Evolutionary conservation across 2,888 invertebrate species (phyloP), one percentile per base, ranked within the genome.

Genomic region (Pandemis heparana): DNA sequence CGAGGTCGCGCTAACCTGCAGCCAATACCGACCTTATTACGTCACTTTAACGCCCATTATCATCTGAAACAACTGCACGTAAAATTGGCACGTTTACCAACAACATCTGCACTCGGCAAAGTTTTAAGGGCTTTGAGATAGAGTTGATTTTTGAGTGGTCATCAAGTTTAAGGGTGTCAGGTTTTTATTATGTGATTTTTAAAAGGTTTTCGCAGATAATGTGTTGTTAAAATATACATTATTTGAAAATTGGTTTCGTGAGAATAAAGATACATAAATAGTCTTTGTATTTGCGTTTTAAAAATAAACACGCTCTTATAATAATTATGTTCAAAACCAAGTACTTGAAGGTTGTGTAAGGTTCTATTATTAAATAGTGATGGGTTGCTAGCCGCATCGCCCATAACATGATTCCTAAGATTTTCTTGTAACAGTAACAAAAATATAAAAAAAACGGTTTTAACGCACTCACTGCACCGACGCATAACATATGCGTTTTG

Each of bases 1-100:
- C 80, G 81, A 85, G 84, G 84, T 77, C 82, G 76, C 41, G 32
- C 73, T 70, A 51, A 76, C 75, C 77, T 77, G 75, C 71, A 67
- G 65, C 61, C 68, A 56, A 65, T 60, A 32, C 70, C 65, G 69
- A 71, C 76, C 75, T 81, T 81, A 81, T 79, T 66, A 41, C 60
- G 48, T 48, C 12, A 18, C 7, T 0, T 75, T 75, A 81, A 75
- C 72, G 77, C 70, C 76, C 56, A 79, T 77, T 78, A 80, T 79
- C 76, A 77, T 74, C 53, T 53, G 46, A 18, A 62, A 53, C 1
- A 62, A 46, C 60, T 7, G 41, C 51, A 71, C 23, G 65, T 38
- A n/a, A 51, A 62, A 62, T 18, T 38, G 7, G 46, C 53, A 10
- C 4, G n/a, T 6, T 1, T n/a, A 39, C 23, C 51, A 63, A 56